Base-by-base conservation (phyloP, 2,113 vertebrate genomes). In the Microcebus griseorufus region DNA sequence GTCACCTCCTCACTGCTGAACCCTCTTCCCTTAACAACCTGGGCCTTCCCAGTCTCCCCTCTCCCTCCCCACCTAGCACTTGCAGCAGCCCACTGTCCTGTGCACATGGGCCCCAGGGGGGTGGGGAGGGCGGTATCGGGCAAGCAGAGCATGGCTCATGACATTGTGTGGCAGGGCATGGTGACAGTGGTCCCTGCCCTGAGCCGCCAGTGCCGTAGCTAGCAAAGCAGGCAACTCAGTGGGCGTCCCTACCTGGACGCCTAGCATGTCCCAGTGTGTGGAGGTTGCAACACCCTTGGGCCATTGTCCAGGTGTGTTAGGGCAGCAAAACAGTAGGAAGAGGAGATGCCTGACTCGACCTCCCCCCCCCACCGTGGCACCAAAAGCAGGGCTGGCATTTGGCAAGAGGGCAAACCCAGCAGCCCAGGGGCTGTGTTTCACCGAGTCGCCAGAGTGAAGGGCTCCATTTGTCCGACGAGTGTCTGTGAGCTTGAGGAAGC, bases 241-340 rank as follows among this genome's bases (percentile, higher is more conserved):
- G 17, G 25, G 37, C 39, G 29, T n/a, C 12, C 9, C 23, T 78
- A 25, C 39, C 86, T 92, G 42, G 73, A 75, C 0, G 7, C 45
- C 45, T n/a, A 23, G 29, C 2, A 22, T 29, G 10, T 78, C 11
- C 69, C 11, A 9, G 32, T 2, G 2, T 1, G 2, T 3, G 4
- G 27, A 67, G n/a, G 90, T 29, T n/a, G 13, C 23, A 23, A 0
- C 42, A 37, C 4, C 23, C 17, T 53, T 29, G 42, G 64, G 13
- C 65, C 17, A 22, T 25, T 4, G 1, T 39, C 13, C 8, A 7
- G 34, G 22, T 51, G 14, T 2, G 2, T 5, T 17, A n/a, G 34
- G 27, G 3, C 42, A 64, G 13, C 4, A 1, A 16, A 51, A 37
- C 32, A 51, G 2, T 20, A 9, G n/a, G 37, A 81, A 76, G 55